These are phyloP conservation scores for Zosterops lateralis DNA, from an alignment of 2,113 vertebrate species.

Conservation along the genomic window DNA sequence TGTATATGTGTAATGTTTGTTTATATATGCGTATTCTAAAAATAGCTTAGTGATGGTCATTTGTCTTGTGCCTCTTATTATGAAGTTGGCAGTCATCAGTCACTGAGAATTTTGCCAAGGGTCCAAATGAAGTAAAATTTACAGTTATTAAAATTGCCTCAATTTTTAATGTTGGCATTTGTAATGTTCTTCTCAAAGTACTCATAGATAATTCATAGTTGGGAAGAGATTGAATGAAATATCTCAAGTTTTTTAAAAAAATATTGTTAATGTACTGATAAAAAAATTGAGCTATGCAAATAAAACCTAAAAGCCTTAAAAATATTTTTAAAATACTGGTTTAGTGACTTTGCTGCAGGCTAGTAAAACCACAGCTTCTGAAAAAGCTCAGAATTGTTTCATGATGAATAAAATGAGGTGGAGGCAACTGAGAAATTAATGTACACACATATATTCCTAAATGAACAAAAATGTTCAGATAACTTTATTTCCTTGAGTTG, in stretches of 20 bases:
- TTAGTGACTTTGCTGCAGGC: not conserved
- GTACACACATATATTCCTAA: not conserved
- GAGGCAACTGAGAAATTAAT: not conserved
- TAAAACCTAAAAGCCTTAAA: not conserved
- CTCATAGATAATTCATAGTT: not conserved
- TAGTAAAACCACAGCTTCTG: not conserved
- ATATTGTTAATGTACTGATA: not conserved
- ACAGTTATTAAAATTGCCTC: not conserved
- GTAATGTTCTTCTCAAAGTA: not conserved
- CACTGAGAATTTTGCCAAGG: not conserved
- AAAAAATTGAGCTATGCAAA: not conserved
- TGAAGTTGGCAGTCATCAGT: not conserved
- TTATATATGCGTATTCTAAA: not conserved
- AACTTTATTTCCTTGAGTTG: not conserved
- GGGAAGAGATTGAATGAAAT: not conserved
- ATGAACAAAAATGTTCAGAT: not conserved
- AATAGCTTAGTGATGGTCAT: rapidly evolving
- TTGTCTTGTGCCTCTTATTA: not conserved
- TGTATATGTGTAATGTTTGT: rapidly evolving
- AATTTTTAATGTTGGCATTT: not conserved
- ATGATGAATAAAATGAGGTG: not conserved
- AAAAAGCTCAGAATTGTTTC: not conserved
- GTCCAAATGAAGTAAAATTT: not conserved
- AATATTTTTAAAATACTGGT: not conserved
- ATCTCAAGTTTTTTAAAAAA: not conserved